These are phyloP conservation scores for Cirrhinus mrigala DNA, from an alignment of 2,797 vertebrate species.

Conservation along the genomic window DNA sequence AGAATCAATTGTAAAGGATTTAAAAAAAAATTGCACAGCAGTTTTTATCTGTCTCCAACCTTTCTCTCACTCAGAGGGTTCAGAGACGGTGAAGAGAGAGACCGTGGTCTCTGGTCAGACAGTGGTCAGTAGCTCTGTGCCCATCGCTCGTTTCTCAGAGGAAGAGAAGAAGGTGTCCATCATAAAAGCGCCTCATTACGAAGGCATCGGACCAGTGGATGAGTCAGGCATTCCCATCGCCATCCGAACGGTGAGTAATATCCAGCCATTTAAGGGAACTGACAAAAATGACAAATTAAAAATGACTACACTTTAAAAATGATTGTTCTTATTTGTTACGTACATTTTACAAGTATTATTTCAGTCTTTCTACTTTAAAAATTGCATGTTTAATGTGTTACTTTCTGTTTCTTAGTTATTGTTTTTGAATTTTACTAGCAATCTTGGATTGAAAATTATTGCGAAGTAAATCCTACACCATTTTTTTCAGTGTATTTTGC, in stretches of 20 bases:
- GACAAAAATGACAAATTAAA: not conserved
- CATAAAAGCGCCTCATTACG: constrained; percentile 96
- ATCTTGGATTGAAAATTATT: not conserved
- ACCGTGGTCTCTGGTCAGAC: constrained; percentile 80
- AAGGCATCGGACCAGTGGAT: constrained; percentile 96
- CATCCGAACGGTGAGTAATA: constrained; percentile 92
- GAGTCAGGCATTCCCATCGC: constrained; percentile 97
- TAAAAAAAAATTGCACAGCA: not conserved
- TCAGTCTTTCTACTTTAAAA: not conserved
- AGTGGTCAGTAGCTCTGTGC: constrained; percentile 83
- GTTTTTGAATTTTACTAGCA: not conserved
- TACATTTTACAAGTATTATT: not conserved
- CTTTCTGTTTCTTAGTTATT: not conserved
- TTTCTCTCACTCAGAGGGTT: constrained; percentile 79
- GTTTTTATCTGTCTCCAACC: not conserved
- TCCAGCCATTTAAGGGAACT: not conserved
- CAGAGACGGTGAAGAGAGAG: constrained; percentile 85
- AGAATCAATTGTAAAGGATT: not conserved
- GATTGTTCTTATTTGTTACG: not conserved
- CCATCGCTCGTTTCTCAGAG: constrained; percentile 92
- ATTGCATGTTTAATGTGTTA: not conserved
- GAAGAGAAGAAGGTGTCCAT: constrained; percentile 95
- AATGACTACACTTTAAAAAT: not conserved
- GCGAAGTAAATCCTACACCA: not conserved
- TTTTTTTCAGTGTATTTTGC: not conserved